These are phyloP conservation scores for Hoplodrina blanda DNA, from an alignment of 2,888 invertebrate genomes.

Conservation along the genomic window DNA sequence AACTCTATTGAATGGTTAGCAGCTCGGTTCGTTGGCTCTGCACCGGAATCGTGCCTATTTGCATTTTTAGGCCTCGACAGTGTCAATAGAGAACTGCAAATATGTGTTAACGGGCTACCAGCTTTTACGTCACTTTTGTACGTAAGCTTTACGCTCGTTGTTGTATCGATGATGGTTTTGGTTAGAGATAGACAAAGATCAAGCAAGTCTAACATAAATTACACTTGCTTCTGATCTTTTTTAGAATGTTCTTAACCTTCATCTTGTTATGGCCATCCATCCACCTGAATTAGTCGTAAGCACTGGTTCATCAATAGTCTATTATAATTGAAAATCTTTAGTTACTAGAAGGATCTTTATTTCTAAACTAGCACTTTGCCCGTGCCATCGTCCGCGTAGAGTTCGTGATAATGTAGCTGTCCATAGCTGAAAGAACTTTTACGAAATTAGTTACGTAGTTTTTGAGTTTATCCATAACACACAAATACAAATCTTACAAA, in stretches of 20 bases:
- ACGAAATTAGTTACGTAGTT: too few species aligned
- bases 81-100: conserved; percentile 48
- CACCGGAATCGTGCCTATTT: conserved; percentile 64
- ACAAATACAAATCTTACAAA: not conserved
- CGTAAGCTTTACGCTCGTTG: not conserved
- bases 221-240: not conserved
- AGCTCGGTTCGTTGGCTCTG: conserved; percentile 55
- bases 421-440: too few species aligned
- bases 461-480: too few species aligned
- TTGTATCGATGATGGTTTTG: not conserved
- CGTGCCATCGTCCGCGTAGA: too few species aligned
- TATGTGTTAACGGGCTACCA: conserved; percentile 38
- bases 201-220: too few species aligned
- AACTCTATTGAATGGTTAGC: conserved; percentile 48
- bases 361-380: too few species aligned
- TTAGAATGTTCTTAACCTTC: not conserved
- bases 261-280: not conserved
- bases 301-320: too few species aligned
- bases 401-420: too few species aligned
- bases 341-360: too few species aligned
- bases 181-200: too few species aligned
- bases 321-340: too few species aligned
- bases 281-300: too few species aligned
- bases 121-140: conserved; percentile 18
- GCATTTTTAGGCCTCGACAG: conserved; percentile 57